These are phyloP conservation scores for Raillietiella orientalis DNA, from an alignment of 2,888 invertebrate species.

Conservation along the genomic window DNA sequence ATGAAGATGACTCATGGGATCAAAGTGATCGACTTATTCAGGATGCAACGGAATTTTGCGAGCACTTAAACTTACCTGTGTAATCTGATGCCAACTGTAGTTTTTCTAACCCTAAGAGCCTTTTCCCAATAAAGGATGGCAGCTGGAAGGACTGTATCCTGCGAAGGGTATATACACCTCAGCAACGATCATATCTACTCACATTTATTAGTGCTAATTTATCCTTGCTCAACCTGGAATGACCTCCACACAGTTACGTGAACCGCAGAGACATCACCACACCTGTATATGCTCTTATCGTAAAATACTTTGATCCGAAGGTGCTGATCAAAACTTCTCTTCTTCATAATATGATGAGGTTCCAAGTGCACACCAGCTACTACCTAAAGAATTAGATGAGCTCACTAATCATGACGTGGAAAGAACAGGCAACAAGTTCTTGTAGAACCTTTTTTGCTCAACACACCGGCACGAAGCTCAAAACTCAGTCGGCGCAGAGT, in stretches of 20 bases:
- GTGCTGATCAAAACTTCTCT: slow-evolving; percentile 44
- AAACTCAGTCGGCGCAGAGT: too few species aligned
- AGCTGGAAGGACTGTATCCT: slow-evolving; percentile 48
- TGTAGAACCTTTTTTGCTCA: too few species aligned
- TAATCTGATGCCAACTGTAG: slow-evolving; percentile 48
- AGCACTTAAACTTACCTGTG: slow-evolving; percentile 47
- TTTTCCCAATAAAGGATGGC: slow-evolving; percentile 81
- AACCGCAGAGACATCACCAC: slow-evolving; percentile 11
- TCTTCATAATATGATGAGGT: slow-evolving; percentile 35
- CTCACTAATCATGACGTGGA: too few species aligned
- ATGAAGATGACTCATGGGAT: slow-evolving; percentile 1
- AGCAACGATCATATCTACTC: slow-evolving; percentile 20
- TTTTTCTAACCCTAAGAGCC: slow-evolving; percentile 58
- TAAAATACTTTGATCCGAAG: slow-evolving; percentile 52
- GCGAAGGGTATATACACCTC: slow-evolving; percentile 1
- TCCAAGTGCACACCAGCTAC: slow-evolving; percentile 50
- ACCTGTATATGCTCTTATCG: slow-evolving; percentile 63
- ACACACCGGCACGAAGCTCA: too few species aligned
- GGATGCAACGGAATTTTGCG: too few species aligned
- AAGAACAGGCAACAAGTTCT: too few species aligned
- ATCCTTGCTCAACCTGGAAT: slow-evolving; percentile 39
- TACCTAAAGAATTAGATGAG: slow-evolving; percentile 23
- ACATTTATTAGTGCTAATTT: slow-evolving; percentile 66
- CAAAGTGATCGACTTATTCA: too few species aligned
- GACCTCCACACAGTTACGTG: slow-evolving; percentile 6